A percentile compares a stretch with the other conserved stretches of the same genome.
Conservation (phyloP, 2,888 invertebrate species). For the Empis stercorea region DNA sequence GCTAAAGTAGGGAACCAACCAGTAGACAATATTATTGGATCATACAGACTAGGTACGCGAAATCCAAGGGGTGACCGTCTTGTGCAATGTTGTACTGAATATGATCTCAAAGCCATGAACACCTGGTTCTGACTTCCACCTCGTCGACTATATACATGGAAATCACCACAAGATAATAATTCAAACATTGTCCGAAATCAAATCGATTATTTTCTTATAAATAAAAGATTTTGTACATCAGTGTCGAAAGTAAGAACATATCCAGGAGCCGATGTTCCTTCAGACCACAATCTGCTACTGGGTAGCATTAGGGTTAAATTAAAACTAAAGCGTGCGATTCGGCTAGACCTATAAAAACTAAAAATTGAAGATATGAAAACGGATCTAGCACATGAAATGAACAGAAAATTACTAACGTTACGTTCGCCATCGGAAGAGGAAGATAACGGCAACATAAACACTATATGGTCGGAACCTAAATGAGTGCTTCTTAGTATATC, state of each 20-base stretch:
- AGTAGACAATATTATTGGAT: neutral
- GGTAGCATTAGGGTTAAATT: neutral
- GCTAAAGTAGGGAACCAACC: neutral
- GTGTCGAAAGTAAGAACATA: neutral
- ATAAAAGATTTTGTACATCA: neutral
- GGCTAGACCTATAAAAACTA: neutral
- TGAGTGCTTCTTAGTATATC: no score
- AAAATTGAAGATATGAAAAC: neutral
- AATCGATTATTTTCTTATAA: neutral
- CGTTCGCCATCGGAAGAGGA: neutral
- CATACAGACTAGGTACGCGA: neutral
- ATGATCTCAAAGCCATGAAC: neutral
- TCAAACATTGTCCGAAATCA: no score
- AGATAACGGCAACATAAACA: neutral
- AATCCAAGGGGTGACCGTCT: neutral
- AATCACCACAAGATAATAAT: neutral
- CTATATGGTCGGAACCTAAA: neutral
- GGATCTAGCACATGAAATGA: neutral
- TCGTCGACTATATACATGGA: neutral
- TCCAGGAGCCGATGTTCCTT: neutral
- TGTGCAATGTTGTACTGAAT: neutral
- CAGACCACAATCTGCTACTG: neutral
- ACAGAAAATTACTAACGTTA: neutral
- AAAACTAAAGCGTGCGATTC: no score
- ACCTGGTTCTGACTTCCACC: neutral